Percentiles rank a stretch among this genome's conserved stretches.
These are phyloP conservation scores for Corythoichthys intestinalis DNA, from an alignment of 2,113 vertebrate genomes.

Conservation along the genomic window DNA sequence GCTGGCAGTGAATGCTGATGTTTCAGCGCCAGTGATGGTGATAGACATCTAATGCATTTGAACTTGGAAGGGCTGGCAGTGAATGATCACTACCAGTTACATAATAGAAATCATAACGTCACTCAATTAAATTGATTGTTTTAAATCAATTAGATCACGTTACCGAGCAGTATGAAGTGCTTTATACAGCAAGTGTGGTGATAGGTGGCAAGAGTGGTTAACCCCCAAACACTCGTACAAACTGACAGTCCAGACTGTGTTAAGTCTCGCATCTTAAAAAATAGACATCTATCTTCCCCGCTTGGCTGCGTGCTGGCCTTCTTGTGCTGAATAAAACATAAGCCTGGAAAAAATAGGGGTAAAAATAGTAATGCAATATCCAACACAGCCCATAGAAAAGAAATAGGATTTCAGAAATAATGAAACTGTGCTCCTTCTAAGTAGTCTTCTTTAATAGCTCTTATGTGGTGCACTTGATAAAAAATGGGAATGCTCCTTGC, in stretches of 20 bases:
- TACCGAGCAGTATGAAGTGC: conserved; percentile 21
- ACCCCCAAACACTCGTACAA: background rate
- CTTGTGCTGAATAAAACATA: conserved; percentile 63
- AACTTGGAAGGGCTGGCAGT: too few species aligned
- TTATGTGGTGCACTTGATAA: conserved; percentile 19
- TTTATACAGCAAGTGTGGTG: conserved; percentile 34
- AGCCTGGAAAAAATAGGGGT: conserved; percentile 23
- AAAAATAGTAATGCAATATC: conserved; percentile 49
- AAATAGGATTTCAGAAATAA: background rate
- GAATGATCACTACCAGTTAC: too few species aligned
- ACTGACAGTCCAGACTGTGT: conserved; percentile 14
- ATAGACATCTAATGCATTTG: too few species aligned
- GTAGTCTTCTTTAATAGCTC: conserved; percentile 17
- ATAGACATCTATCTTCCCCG: conserved; percentile 31
- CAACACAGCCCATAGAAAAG: conserved; percentile 6
- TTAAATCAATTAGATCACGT: background rate
- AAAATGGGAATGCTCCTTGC: conserved; percentile 35
- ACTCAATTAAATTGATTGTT: background rate
- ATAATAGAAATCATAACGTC: too few species aligned
- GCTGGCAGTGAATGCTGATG: too few species aligned
- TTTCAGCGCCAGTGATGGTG: too few species aligned
- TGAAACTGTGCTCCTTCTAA: background rate
- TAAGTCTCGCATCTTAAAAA: conserved; percentile 8
- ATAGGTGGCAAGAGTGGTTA: conserved; percentile 26
- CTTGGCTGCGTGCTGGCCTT: conserved; percentile 36